Evolutionary conservation across 92 coral and sea anemone genomes (phyloP).

Genomic region (Hydrozoanthus gracilis): DNA sequence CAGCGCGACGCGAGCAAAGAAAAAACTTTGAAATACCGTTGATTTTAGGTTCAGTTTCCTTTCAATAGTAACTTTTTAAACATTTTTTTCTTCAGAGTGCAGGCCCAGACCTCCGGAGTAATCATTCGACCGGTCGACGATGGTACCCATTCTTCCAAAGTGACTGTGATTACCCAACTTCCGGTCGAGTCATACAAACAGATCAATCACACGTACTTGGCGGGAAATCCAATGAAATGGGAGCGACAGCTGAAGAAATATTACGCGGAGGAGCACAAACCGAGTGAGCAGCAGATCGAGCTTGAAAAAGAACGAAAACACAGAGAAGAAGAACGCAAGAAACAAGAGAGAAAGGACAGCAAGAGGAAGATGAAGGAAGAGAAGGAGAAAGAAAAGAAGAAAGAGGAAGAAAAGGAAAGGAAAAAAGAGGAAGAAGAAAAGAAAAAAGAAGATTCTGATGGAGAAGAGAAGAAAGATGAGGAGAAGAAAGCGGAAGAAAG

Average conservation of each 20-base stretch:
- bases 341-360: conserved; percentile 46
- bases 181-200: conserved; percentile 82
- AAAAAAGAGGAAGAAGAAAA: conserved; percentile 62
- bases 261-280: conserved; percentile 55
- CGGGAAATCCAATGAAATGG: conserved; percentile 90
- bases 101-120: conserved; percentile 72
- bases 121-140: conserved; percentile 83
- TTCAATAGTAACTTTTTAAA: too few relatives aligned
- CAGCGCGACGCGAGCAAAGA: too few relatives aligned
- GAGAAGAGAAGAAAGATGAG: conserved; percentile 38
- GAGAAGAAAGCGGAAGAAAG: conserved; percentile 52
- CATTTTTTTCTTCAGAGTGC: conserved; percentile 53
- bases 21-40: too few relatives aligned
- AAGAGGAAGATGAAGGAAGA: conserved; percentile 64
- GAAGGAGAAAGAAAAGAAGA: conserved; percentile 56
- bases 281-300: conserved; percentile 63
- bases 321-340: conserved; percentile 66
- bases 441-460: conserved; percentile 58
- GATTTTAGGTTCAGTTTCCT: too few relatives aligned
- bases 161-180: conserved; percentile 83
- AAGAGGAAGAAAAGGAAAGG: conserved; percentile 51
- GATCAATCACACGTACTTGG: conserved; percentile 79
- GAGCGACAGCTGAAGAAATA: conserved; percentile 71
- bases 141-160: conserved; percentile 73
- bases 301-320: conserved; percentile 59